Percentiles rank a stretch among this genome's conserved stretches.
Evolutionary conservation across 2,888 invertebrate species (phyloP).

Genomic region (Thymelicus lineola): DNA sequence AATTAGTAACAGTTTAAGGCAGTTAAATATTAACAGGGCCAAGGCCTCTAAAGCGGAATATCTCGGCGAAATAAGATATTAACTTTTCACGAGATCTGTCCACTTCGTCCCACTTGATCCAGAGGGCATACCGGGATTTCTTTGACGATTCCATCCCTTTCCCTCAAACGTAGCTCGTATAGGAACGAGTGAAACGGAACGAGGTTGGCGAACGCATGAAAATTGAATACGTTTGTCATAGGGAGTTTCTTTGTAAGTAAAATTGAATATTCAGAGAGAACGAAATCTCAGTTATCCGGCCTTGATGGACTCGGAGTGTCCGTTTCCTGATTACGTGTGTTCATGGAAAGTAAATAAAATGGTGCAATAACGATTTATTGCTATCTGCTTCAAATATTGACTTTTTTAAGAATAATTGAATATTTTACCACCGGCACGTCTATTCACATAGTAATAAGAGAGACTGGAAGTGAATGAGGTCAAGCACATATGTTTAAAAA

Average conservation of each 20-base stretch:
- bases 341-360: constrained; percentile 8
- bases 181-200: constrained; percentile 44
- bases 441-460: no score
- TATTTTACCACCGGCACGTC: no score
- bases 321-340: constrained; percentile 51
- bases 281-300: constrained; percentile 74
- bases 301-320: constrained; percentile 55
- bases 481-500: no score
- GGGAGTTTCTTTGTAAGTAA: constrained; percentile 73
- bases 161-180: constrained; percentile 27
- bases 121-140: constrained; percentile 56
- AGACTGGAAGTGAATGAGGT: no score
- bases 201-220: constrained; percentile 55
- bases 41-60: constrained; percentile 51
- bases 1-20: constrained; percentile 37
- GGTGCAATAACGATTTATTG: neutral
- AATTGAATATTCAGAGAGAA: constrained; percentile 81
- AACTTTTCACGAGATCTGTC: constrained; percentile 63
- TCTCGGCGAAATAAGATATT: constrained; percentile 54
- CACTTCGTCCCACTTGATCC: constrained; percentile 58
- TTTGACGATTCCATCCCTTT: constrained; percentile 58
- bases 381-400: neutral
- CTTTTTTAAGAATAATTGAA: no score
- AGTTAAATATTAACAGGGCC: constrained; percentile 41
- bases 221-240: constrained; percentile 67